Evolutionary conservation across 2,888 invertebrate genomes (phyloP).

Genomic region (Prionchulus punctatus): DNA sequence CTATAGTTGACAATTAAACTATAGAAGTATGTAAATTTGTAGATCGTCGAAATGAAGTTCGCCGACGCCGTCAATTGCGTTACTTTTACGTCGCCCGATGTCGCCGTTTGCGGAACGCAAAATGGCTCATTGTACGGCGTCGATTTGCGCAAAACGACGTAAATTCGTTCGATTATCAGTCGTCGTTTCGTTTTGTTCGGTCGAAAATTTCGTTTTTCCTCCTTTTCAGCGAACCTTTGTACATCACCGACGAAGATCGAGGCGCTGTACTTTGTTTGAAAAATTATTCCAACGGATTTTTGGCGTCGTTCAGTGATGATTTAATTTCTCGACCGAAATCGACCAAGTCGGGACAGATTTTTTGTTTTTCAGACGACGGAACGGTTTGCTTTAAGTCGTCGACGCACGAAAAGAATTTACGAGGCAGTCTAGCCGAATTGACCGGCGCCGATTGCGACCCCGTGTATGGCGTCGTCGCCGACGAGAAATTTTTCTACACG

Average conservation of each 20-base stretch:
- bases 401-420: neutral
- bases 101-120: constrained; percentile 13
- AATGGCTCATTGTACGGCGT: constrained; percentile 11
- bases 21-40: too few relatives aligned
- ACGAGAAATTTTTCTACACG: constrained; percentile 45
- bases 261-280: constrained; percentile 41
- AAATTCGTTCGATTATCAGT: neutral
- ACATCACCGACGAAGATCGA: constrained; percentile 12
- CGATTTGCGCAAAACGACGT: constrained; percentile 10
- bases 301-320: constrained; percentile 42
- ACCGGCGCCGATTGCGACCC: constrained; percentile 56
- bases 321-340: too few relatives aligned
- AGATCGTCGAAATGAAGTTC: neutral
- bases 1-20: too few relatives aligned
- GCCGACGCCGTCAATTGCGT: neutral
- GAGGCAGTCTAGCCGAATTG: constrained; percentile 38
- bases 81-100: neutral
- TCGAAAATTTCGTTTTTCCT: too few relatives aligned
- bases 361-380: constrained; percentile 43
- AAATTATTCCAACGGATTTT: constrained; percentile 41
- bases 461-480: constrained; percentile 46
- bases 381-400: constrained; percentile 41
- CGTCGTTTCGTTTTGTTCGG: too few relatives aligned
- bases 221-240: constrained; percentile 14
- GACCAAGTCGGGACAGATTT: too few relatives aligned